These are phyloP conservation scores for Diaphora mendica DNA, from an alignment of 2,888 invertebrate species.

Conservation along the genomic window DNA sequence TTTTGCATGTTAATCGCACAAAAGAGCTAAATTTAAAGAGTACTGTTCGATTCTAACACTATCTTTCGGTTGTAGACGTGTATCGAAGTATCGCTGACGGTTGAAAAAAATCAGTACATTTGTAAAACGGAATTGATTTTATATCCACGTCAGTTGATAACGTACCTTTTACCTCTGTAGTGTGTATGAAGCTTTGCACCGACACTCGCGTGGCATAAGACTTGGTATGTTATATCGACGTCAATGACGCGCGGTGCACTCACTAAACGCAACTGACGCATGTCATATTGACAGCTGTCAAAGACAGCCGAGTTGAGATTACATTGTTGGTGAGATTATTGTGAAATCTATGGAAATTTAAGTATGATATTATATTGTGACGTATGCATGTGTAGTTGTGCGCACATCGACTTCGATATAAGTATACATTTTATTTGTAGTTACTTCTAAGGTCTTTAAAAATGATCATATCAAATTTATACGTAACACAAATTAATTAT, in stretches of 20 bases:
- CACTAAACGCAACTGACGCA: slow-evolving; percentile 17
- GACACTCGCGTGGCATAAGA: slow-evolving; percentile 67
- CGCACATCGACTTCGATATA: slow-evolving; percentile 45
- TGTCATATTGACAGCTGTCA: slow-evolving; percentile 28
- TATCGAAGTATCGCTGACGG: slow-evolving; percentile 41
- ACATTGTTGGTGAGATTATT: slow-evolving; percentile 7
- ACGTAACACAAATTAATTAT: slow-evolving; percentile 71
- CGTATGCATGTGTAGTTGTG: neutral
- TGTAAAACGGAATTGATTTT: slow-evolving; percentile 69
- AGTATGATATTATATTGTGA: neutral
- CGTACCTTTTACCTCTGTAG: slow-evolving; percentile 52
- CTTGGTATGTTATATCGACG: slow-evolving; percentile 44
- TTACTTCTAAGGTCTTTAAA: slow-evolving; percentile 72
- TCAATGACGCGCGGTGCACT: slow-evolving; percentile 17
- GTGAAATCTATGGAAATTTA: slow-evolving; percentile 16
- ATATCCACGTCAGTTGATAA: slow-evolving; percentile 46
- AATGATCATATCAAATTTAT: slow-evolving; percentile 85
- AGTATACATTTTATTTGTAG: slow-evolving; percentile 65
- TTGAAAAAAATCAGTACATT: slow-evolving; percentile 48
- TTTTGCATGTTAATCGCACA: slow-evolving; percentile 25
- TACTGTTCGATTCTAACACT: slow-evolving; percentile 22
- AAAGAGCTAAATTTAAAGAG: slow-evolving; percentile 19
- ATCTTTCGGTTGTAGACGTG: slow-evolving; percentile 28
- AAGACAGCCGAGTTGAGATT: slow-evolving; percentile 28
- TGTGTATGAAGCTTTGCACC: slow-evolving; percentile 64